Evolutionary conservation across 2,888 invertebrate genomes (phyloP).

Genomic region (Sphaeridia pumilis): DNA sequence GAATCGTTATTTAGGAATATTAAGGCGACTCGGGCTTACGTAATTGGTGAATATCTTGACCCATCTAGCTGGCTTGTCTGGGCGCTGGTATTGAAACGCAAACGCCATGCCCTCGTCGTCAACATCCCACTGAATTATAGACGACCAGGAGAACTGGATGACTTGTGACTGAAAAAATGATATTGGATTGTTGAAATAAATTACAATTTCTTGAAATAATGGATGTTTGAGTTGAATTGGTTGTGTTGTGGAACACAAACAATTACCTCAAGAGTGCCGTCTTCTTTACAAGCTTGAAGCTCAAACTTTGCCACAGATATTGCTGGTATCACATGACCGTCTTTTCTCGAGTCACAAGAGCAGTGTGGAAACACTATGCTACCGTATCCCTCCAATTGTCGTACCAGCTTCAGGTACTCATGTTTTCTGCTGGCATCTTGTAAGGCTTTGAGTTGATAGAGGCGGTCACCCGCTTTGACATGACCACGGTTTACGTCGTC

Average conservation of each 20-base stretch:
- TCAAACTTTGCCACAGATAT: constrained; percentile 55
- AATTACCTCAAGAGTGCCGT: constrained; percentile 57
- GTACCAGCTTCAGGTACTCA: constrained; percentile 74
- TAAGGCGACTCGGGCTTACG: no score
- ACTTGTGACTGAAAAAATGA: constrained; percentile 49
- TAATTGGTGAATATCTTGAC: constrained; percentile 79
- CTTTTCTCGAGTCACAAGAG: constrained; percentile 77
- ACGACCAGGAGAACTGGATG: constrained; percentile 72
- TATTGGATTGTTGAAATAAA: no score
- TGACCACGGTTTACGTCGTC: constrained; percentile 92
- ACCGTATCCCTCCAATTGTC: constrained; percentile 82
- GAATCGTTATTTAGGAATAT: no score
- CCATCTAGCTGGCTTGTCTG: constrained; percentile 67
- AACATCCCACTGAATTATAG: constrained; percentile 70
- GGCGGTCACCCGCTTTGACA: constrained; percentile 74
- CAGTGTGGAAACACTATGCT: constrained; percentile 90
- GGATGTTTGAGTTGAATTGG: not conserved
- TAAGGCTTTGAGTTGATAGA: constrained; percentile 91
- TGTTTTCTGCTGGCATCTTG: constrained; percentile 77
- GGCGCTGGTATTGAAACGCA: constrained; percentile 71
- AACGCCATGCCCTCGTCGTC: constrained; percentile 89
- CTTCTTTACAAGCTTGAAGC: constrained; percentile 71
- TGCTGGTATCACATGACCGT: constrained; percentile 68
- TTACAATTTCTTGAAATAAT: no score
- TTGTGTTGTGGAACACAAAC: not conserved